Percentiles rank a stretch among this genome's conserved stretches.
Evolutionary conservation across 2,113 vertebrate species (phyloP).

Genomic region (Microcebus ravelobensis): DNA sequence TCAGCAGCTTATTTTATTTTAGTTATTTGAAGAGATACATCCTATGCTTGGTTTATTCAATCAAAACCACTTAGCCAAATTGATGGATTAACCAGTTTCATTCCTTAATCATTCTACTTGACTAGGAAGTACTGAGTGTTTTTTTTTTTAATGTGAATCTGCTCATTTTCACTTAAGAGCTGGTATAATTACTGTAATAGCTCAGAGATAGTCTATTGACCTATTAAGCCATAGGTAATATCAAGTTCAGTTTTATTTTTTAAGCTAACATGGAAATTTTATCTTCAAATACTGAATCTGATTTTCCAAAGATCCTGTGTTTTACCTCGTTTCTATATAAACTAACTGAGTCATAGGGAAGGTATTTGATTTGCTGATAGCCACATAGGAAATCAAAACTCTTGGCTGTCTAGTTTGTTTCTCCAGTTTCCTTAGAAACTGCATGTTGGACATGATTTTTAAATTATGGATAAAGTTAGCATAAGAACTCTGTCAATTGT

Average conservation of each 20-base stretch:
- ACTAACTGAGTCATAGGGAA: constrained; percentile 54
- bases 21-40: not conserved
- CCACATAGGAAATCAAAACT: constrained; percentile 17
- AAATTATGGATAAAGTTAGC: not conserved
- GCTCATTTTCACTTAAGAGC: not conserved
- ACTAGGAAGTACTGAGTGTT: not conserved
- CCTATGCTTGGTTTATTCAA: not conserved
- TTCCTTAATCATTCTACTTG: constrained; percentile 24
- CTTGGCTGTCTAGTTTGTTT: constrained; percentile 18
- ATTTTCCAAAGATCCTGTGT: constrained; percentile 51
- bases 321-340: constrained; percentile 56
- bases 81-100: not conserved
- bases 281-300: not conserved
- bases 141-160: not conserved
- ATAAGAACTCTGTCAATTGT: not conserved
- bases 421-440: constrained; percentile 43
- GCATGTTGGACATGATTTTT: not conserved
- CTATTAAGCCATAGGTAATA: not conserved
- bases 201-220: not conserved
- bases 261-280: constrained; percentile 15
- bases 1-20: not conserved
- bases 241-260: constrained; percentile 22
- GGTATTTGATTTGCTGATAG: constrained; percentile 1
- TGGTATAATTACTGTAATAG: not conserved
- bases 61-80: not conserved